These are phyloP conservation scores for Porites lutea DNA, from an alignment of 64 coral and sea anemone species.

Conservation along the genomic window DNA sequence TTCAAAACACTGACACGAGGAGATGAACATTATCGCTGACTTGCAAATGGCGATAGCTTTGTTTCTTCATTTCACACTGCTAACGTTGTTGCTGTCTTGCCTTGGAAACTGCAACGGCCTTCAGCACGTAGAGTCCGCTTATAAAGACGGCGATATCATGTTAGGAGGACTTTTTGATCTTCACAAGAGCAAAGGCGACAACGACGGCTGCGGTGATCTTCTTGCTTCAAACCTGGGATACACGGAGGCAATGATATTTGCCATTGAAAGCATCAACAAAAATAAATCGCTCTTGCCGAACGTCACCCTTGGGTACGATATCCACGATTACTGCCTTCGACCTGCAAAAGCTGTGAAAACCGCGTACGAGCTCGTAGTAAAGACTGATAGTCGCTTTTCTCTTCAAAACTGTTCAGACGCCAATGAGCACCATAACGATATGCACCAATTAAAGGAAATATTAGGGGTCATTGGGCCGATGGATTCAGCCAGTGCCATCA, in stretches of 20 bases:
- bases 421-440: not conserved
- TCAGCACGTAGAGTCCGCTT: not conserved
- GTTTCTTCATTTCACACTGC: not conserved
- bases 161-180: constrained; percentile 24
- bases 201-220: not conserved
- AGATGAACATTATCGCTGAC: not conserved
- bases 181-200: not conserved
- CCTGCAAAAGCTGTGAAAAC: constrained; percentile 34
- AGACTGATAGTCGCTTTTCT: not conserved
- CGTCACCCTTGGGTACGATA: constrained; percentile 63
- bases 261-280: constrained; percentile 52
- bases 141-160: constrained; percentile 13
- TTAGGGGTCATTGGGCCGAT: constrained; percentile 46
- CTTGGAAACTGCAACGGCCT: not conserved
- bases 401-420: not conserved
- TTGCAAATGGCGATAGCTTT: constrained; percentile 4
- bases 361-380: constrained; percentile 41
- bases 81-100: not conserved
- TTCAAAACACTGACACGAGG: not conserved
- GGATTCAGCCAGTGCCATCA: constrained; percentile 25
- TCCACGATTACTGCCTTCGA: constrained; percentile 61
- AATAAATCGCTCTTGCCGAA: constrained; percentile 31
- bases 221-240: not conserved
- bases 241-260: constrained; percentile 59
- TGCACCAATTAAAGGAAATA: not conserved